A percentile compares a stretch with the other conserved stretches of the same genome.
These are phyloP conservation scores for Hyphantria cunea DNA, from an alignment of 1,140 invertebrate genomes.

Conservation along the genomic window DNA sequence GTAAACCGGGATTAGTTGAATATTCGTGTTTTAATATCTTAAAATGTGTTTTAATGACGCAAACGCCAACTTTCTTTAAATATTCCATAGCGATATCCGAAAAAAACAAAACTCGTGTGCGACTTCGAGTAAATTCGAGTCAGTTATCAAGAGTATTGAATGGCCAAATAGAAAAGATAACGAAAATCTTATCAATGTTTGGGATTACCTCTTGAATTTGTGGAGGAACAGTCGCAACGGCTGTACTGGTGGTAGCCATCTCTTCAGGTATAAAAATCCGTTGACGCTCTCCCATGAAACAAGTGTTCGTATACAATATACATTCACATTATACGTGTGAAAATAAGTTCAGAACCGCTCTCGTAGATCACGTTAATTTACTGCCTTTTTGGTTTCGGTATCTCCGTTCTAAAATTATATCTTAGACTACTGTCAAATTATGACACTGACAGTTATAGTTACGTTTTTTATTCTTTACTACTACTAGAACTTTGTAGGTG, in stretches of 20 bases:
- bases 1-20: slow-evolving; percentile 72
- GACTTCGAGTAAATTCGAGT: slow-evolving; percentile 6
- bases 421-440: not conserved
- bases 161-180: slow-evolving; percentile 63
- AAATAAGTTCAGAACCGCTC: not conserved
- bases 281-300: slow-evolving; percentile 67
- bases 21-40: slow-evolving; percentile 34
- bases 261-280: slow-evolving; percentile 50
- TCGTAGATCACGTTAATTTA: no score
- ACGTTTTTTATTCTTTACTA: not conserved
- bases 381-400: not conserved
- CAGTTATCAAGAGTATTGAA: slow-evolving; percentile 39
- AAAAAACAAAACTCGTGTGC: slow-evolving; percentile 12
- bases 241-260: slow-evolving; percentile 73
- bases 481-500: not conserved
- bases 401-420: no score
- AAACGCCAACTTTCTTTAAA: slow-evolving; percentile 15
- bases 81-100: slow-evolving; percentile 18
- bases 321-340: slow-evolving; percentile 55
- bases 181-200: slow-evolving; percentile 26
- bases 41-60: slow-evolving; percentile 30
- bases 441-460: not conserved
- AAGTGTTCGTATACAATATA: slow-evolving; percentile 24
- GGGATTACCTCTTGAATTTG: slow-evolving; percentile 66
- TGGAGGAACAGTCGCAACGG: slow-evolving; percentile 63